Evolutionary conservation across 2,113 vertebrate genomes (phyloP), one percentile per base, ranked within the genome.

Genomic region (Smithornis capensis): DNA sequence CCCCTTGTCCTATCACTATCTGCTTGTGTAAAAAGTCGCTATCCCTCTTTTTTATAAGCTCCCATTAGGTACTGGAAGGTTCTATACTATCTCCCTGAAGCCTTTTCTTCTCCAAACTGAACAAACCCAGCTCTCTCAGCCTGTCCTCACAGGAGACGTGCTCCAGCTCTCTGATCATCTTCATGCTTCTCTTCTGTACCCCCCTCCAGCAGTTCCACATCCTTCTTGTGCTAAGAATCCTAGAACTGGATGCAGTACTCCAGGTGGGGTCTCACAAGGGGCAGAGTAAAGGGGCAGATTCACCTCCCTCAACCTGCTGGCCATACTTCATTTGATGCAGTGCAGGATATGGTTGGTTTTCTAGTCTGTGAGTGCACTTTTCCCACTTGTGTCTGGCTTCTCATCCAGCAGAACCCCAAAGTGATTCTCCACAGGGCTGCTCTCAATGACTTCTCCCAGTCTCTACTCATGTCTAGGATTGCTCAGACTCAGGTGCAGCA

Each of bases 21-120:
- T 73, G 7, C 22, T 42, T 3, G 0, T 33, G 10, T 23, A 28
- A 44, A 28, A 50, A 13, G 7, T 21, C 4, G 3, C 4, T 29
- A n/a, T 49, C 14, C 19, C 6, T 63, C 5, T 29, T 4, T 5
- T 50, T 7, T 33, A 4, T 27, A 31, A 42, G 12, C 4, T 6
- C 11, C 7, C 3, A 42, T 57, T 44, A 33, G 9, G 12, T 44
- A 28, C 18, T 59, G 15, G 4, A 57, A 50, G 12, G 17, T 50
- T 6, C 50, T 44, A 3, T 19, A 19, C 12, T 7, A 8, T 37
- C 37, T 59, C 15, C 18, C 12, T 74, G 22, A 37, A 50, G 18
- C 40, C 19, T 44, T 42, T 19, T 65, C 15, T 49, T 64, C 27
- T 57, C 14, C 25, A 35, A 14, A 24, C 31, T 31, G 31, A 37